Base-by-base conservation (phyloP, 2,888 invertebrate species). In the Uropetala carovei region DNA sequence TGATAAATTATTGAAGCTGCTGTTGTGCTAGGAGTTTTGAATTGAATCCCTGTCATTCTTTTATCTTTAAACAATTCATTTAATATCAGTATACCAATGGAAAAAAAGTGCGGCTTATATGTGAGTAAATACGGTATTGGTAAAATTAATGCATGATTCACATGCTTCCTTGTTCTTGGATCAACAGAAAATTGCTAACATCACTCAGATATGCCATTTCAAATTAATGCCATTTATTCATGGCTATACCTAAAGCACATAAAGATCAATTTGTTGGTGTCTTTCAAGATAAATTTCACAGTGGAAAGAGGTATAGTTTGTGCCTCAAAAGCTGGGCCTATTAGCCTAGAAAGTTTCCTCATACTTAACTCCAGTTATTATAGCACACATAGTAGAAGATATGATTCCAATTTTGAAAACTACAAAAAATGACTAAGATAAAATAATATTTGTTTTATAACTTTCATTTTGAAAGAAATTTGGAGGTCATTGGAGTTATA, bases 231-330 rank as follows among this genome's bases (percentile, higher is more conserved):
- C 43, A 43, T 43, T 43, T 43, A 43, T 43, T 43, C 43, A 43
- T 43, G 43, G 5, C 5, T 43, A 43, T 43, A 43, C 5, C 43
- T 43, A 43, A 43, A 75, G n/a, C 75, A 27, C 22, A 27, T 8
- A 11, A 75, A 27, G 22, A 68, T 9, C 14, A 64, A n/a, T 64
- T 83, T 68, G 64, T 43, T 68, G 68, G 64, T 89, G n/a, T 64
- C 18, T 89, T 89, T 89, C 89, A 89, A 89, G 89, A 68, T 89
- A 89, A 89, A 89, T 89, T 89, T 89, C 89, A 89, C 64, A 64
- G 43, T 56, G 5, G 16, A 56, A 27, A 89, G 64, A 64, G 64
- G 64, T 89, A 64, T 89, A 89, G 43, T 18, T 43, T 64, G 43
- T 68, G 89, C 89, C 60, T 89, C 89, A 89, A 27, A 60, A 30